Percentiles rank a stretch among this genome's conserved stretches.
phyloP scores from a whole-genome alignment of 2,113 vertebrate genomes.

The Synodontis membranacea region DNA sequence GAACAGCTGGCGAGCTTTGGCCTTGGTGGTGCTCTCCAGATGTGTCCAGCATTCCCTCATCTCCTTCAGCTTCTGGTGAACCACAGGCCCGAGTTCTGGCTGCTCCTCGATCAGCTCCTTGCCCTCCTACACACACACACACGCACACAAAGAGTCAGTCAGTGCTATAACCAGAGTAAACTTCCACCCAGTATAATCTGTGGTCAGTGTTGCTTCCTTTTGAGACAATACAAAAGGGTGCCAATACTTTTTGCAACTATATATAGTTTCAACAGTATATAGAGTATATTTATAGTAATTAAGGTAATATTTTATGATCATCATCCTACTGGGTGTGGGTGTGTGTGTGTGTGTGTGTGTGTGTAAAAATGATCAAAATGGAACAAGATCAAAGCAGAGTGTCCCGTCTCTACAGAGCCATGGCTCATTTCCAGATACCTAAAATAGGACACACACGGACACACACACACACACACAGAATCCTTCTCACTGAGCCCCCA shows the following conservation, averaged over 20 bases:
- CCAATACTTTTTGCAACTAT: background rate
- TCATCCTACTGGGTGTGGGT: background rate
- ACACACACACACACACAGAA: constrained; percentile 27
- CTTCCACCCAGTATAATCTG: background rate
- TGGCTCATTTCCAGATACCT: constrained; percentile 53
- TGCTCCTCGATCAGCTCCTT: constrained; percentile 84
- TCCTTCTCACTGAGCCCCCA: background rate
- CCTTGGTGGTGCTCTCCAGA: constrained; percentile 86
- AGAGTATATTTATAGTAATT: background rate
- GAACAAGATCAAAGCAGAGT: constrained; percentile 61
- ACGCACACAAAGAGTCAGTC: constrained; percentile 1
- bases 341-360: constrained; percentile 11
- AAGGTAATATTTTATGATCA: background rate
- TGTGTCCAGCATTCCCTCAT: constrained; percentile 84
- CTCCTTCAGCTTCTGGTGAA: constrained; percentile 80
- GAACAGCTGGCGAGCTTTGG: constrained; percentile 87
- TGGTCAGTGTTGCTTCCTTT: background rate
- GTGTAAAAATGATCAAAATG: constrained; percentile 46
- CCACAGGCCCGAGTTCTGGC: constrained; percentile 80
- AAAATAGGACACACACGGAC: constrained; percentile 51
- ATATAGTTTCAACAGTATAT: background rate
- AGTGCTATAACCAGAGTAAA: background rate
- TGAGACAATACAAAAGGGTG: background rate
- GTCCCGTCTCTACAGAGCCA: constrained; percentile 52
- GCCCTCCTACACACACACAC: constrained; percentile 76